Evolutionary conservation across 2,888 invertebrate species (phyloP).

Genomic region (Crocallis elinguaria): DNA sequence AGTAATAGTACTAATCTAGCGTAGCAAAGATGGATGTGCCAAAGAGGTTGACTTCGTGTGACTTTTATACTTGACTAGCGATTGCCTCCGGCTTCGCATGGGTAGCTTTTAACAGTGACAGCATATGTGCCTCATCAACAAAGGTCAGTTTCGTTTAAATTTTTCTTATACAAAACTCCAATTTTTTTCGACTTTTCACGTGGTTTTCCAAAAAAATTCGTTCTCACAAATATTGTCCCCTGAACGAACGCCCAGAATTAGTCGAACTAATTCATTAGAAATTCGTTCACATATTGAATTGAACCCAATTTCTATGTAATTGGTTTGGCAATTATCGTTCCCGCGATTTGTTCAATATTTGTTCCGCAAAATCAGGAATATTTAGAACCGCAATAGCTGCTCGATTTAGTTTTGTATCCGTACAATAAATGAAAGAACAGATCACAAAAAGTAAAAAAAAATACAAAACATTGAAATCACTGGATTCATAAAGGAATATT

Average conservation of each 20-base stretch:
- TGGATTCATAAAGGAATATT: conserved; percentile 63
- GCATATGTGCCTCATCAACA: no score
- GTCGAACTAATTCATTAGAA: conserved; percentile 17
- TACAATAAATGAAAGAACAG: conserved; percentile 39
- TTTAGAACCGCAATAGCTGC: conserved; percentile 4
- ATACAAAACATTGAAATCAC: conserved; percentile 52
- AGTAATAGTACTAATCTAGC: no score
- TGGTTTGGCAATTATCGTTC: conserved; percentile 20
- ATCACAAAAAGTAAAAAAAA: conserved; percentile 48
- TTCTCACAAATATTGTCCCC: not conserved
- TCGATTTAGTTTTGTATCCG: conserved; percentile 29
- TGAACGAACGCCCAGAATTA: conserved; percentile 10
- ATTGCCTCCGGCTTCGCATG: no score
- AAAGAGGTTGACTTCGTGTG: no score
- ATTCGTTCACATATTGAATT: conserved; percentile 18
- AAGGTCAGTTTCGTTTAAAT: no score
- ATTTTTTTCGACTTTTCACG: no score
- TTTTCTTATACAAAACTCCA: no score
- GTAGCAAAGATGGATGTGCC: no score
- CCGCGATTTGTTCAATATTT: conserved; percentile 13
- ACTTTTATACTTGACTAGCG: no score
- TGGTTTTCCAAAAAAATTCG: no score
- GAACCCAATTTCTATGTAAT: conserved; percentile 20
- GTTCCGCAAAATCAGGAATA: conserved; percentile 4
- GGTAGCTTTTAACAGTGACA: no score